Evolutionary conservation across 2,888 invertebrate genomes (phyloP).

Genomic region (Trachelus tabidus): DNA sequence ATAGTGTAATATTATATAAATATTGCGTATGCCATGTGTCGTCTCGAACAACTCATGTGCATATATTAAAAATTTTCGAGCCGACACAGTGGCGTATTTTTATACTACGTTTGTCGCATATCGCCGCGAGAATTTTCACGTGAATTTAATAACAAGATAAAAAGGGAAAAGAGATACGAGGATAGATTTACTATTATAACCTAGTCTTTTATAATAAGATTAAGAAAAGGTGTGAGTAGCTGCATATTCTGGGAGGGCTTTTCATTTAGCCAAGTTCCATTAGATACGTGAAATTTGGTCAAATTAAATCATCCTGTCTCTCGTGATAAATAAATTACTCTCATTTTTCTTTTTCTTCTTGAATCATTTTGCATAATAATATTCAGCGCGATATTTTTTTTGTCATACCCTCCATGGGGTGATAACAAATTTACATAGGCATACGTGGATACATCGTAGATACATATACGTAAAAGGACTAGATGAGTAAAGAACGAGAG

Average conservation of each 20-base stretch:
- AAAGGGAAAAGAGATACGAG: not conserved
- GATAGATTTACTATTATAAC: not conserved
- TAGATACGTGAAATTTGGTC: not conserved
- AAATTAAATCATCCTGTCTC: not conserved
- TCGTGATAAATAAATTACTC: not conserved
- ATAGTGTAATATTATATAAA: not conserved
- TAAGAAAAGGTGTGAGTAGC: slow-evolving; percentile 13
- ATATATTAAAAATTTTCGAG: not conserved
- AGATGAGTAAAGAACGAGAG: not conserved
- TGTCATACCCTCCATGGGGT: not conserved
- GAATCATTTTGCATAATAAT: not conserved
- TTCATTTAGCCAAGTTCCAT: not conserved
- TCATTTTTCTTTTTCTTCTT: not conserved
- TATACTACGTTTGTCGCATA: not conserved
- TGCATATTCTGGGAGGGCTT: slow-evolving; percentile 7
- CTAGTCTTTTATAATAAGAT: not conserved
- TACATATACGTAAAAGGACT: not conserved
- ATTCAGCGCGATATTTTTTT: not conserved
- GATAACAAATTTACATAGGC: not conserved
- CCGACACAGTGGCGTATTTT: not conserved
- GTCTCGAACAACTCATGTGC: not conserved
- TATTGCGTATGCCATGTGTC: not conserved
- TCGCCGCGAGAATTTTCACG: not conserved
- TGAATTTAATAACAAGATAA: not conserved
- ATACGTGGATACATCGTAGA: not conserved